phyloP scores from a whole-genome alignment of 1,140 invertebrate species.

The Cotesia typhae region DNA sequence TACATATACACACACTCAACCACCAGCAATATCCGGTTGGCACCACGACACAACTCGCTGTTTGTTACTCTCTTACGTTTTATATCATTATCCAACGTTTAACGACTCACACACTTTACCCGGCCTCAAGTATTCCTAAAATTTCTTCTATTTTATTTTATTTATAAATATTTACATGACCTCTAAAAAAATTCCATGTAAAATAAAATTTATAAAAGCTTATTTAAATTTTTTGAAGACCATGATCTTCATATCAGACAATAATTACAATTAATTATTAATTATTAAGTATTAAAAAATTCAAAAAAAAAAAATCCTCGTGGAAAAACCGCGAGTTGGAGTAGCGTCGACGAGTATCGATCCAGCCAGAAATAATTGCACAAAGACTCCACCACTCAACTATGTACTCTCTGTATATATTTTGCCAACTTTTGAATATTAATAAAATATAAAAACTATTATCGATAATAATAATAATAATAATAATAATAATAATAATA shows the following conservation, averaged over 20 bases:
- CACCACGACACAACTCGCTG: constrained; percentile 29
- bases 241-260: no score
- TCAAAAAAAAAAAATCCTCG: background rate
- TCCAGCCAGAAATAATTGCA: constrained; percentile 34
- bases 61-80: background rate
- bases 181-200: no score
- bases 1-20: constrained; percentile 39
- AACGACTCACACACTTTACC: background rate
- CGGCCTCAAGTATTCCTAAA: no score
- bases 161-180: no score
- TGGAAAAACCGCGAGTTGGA: background rate
- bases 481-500: constrained; percentile 15
- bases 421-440: background rate
- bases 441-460: background rate
- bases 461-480: background rate
- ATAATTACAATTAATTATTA: background rate
- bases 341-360: constrained; percentile 27
- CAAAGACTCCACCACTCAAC: constrained; percentile 24
- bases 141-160: no score
- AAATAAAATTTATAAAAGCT: no score
- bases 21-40: constrained; percentile 43
- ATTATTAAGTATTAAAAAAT: background rate
- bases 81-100: constrained; percentile 4
- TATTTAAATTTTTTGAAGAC: no score
- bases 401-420: background rate